These are phyloP conservation scores for Cataglyphis altisquamis DNA, from an alignment of 2,888 invertebrate genomes.

Conservation along the genomic window DNA sequence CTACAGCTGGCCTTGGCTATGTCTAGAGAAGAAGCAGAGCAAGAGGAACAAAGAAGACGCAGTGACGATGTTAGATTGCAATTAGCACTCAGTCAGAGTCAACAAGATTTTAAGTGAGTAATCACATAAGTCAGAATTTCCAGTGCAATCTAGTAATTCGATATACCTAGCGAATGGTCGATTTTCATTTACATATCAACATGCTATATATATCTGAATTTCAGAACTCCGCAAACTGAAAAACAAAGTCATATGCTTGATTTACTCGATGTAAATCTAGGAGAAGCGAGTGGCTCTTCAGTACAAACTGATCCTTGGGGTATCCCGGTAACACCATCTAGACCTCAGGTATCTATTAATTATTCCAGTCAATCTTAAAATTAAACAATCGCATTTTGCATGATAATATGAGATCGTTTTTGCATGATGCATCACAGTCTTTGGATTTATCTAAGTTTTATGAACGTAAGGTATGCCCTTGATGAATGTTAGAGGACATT, in stretches of 20 bases:
- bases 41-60: slow-evolving; percentile 96
- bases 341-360: slow-evolving; percentile 87
- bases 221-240: slow-evolving; percentile 83
- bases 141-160: neutral
- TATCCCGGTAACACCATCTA: slow-evolving; percentile 87
- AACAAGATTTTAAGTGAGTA: slow-evolving; percentile 95
- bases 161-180: neutral
- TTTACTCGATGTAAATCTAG: slow-evolving; percentile 93
- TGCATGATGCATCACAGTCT: slow-evolving; percentile 78
- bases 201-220: slow-evolving; percentile 49
- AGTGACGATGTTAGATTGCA: slow-evolving; percentile 98
- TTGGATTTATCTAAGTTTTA: slow-evolving; percentile 82
- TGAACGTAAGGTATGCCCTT: slow-evolving; percentile 67
- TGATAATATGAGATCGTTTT: slow-evolving; percentile 67
- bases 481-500: slow-evolving; percentile 18
- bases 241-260: slow-evolving; percentile 93
- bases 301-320: slow-evolving; percentile 92
- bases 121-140: neutral
- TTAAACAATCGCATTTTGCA: slow-evolving; percentile 62
- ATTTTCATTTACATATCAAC: neutral
- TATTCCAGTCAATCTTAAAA: neutral
- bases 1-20: slow-evolving; percentile 99
- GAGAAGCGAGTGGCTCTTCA: slow-evolving; percentile 88
- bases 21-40: slow-evolving; percentile 99
- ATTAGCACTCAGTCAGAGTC: slow-evolving; percentile 97